Percentiles rank a stretch among this genome's conserved stretches.
Evolutionary conservation across 2,888 invertebrate species (phyloP).

Genomic region (Tolmerus cingulatus): DNA sequence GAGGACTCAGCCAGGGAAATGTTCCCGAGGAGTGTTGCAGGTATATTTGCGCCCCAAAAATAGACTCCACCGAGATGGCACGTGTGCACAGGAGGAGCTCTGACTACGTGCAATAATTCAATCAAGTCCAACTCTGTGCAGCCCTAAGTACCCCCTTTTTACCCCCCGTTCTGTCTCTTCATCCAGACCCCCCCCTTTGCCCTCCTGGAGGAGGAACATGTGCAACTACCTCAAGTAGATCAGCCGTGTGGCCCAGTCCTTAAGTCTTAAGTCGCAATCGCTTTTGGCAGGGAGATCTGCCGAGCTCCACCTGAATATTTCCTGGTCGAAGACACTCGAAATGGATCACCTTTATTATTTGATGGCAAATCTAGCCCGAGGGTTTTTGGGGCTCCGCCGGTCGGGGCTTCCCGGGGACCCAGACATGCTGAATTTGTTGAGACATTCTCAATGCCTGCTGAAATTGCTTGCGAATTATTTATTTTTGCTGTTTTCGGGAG

Average conservation of each 20-base stretch:
- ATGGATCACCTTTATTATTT: not conserved
- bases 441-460: not conserved
- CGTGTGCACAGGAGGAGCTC: not conserved
- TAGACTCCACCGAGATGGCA: not conserved
- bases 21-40: not conserved
- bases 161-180: not conserved
- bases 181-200: not conserved
- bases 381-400: not conserved
- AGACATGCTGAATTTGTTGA: not conserved
- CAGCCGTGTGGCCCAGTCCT: not conserved
- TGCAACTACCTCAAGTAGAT: not conserved
- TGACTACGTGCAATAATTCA: conserved; percentile 12
- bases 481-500: not conserved
- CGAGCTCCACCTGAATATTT: not conserved
- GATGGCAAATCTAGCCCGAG: not conserved
- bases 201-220: not conserved
- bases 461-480: not conserved
- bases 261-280: not conserved
- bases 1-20: not conserved
- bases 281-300: not conserved
- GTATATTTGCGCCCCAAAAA: not conserved
- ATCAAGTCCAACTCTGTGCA: not conserved
- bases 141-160: not conserved
- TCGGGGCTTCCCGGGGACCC: not conserved
- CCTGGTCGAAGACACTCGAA: not conserved